phyloP scores from a whole-genome alignment of 2,888 invertebrate genomes.

The Eristalis arbustorum region DNA sequence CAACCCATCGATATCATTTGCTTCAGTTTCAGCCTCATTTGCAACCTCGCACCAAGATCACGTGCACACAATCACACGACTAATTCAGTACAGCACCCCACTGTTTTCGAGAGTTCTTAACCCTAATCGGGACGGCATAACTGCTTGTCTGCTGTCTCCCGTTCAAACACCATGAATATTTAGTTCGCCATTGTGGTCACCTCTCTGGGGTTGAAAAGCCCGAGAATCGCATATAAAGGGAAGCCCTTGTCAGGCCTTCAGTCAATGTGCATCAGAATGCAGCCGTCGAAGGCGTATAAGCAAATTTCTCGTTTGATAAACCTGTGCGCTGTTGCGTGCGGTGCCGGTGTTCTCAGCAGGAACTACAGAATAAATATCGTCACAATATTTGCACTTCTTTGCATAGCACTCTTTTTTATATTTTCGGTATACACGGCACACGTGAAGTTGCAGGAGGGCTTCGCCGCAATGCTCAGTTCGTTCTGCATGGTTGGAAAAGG shows the following conservation, averaged over 20 bases:
- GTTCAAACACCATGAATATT: neutral
- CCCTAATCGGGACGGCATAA: neutral
- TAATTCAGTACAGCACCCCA: neutral
- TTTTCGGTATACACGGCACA: conserved; percentile 20
- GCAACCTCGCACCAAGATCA: neutral
- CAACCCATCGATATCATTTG: neutral
- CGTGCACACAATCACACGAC: neutral
- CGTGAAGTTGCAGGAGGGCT: neutral
- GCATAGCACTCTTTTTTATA: conserved; percentile 15
- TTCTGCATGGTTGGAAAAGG: neutral
- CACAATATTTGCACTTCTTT: conserved; percentile 8
- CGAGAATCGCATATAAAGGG: conserved; percentile 10
- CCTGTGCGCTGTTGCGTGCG: conserved; percentile 28
- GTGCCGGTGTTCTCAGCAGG: conserved; percentile 34
- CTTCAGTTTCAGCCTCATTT: neutral
- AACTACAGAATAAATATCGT: conserved; percentile 30
- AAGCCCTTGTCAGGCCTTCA: neutral
- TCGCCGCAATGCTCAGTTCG: neutral
- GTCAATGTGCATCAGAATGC: conserved; percentile 13
- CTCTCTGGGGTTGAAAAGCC: neutral
- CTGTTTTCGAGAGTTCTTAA: neutral
- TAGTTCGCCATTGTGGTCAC: neutral
- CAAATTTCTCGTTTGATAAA: neutral
- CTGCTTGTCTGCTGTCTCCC: neutral
- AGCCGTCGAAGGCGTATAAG: conserved; percentile 11